phyloP scores from a whole-genome alignment of 2,113 vertebrate genomes.

The Tauraco erythrolophus region DNA sequence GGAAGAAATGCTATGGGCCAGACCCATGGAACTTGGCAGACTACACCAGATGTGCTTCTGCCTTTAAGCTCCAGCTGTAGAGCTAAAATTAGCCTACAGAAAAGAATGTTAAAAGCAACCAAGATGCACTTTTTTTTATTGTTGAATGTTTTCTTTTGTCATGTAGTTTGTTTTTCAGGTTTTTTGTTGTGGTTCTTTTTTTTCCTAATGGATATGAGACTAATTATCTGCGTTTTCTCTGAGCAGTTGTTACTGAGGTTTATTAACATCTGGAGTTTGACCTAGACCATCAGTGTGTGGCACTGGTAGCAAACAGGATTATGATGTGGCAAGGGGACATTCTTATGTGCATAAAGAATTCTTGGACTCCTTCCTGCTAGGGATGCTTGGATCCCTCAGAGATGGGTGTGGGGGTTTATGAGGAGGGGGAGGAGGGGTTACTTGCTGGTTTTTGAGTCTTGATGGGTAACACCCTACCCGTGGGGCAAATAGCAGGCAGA shows the following conservation, averaged over 20 bases:
- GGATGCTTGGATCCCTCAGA: constrained; percentile 71
- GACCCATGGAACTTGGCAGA: background rate
- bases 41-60: constrained; percentile 5
- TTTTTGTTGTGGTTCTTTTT: background rate
- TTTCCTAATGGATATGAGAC: constrained; percentile 13
- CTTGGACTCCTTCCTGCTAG: constrained; percentile 63
- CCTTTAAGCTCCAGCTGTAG: background rate
- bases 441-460: constrained; percentile 46
- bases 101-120: constrained; percentile 34
- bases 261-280: constrained; percentile 70
- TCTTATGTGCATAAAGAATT: constrained; percentile 69
- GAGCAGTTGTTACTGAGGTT: constrained; percentile 28
- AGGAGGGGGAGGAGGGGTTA: constrained; percentile 67
- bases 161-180: background rate
- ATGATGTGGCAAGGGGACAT: constrained; percentile 69
- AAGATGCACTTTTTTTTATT: background rate
- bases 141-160: background rate
- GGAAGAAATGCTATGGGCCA: background rate
- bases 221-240: constrained; percentile 44
- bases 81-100: constrained; percentile 29
- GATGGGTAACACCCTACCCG: constrained; percentile 67
- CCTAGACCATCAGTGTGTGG: constrained; percentile 60
- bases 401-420: constrained; percentile 69
- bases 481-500: constrained; percentile 69
- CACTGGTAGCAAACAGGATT: constrained; percentile 66